phyloP scores from a whole-genome alignment of 2,113 vertebrate species.

The Myrmecophaga tridactyla region DNA sequence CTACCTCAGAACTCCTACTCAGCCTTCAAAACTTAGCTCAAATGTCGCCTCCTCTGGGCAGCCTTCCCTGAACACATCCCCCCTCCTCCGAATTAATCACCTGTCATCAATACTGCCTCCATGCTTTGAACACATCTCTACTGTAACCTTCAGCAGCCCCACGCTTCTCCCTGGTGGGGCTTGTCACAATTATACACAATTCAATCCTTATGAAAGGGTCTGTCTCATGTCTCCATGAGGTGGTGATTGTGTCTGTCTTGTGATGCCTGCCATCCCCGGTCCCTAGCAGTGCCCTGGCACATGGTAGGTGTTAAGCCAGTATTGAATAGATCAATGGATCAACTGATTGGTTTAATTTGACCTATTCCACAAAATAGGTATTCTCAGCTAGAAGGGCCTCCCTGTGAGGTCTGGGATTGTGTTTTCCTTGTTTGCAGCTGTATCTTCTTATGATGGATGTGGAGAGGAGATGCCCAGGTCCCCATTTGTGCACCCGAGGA shows the following conservation, averaged over 20 bases:
- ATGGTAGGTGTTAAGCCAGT: background rate
- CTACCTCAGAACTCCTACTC: background rate
- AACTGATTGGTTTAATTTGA: background rate
- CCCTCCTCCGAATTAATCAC: background rate
- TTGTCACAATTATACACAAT: background rate
- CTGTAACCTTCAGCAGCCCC: background rate
- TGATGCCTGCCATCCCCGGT: background rate
- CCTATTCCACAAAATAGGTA: background rate
- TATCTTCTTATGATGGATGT: background rate
- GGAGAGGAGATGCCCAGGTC: background rate
- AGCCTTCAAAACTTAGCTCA: background rate
- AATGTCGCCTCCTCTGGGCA: background rate
- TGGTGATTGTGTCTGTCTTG: background rate
- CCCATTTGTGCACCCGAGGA: background rate
- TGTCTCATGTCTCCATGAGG: background rate
- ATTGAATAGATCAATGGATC: background rate
- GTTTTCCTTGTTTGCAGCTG: background rate
- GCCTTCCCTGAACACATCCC: background rate
- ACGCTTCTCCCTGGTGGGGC: background rate
- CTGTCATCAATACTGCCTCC: background rate
- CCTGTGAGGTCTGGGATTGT: background rate
- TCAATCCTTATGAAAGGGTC: background rate
- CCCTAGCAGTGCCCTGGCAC: background rate
- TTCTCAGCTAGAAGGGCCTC: background rate
- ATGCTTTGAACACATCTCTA: background rate